These are phyloP conservation scores for Drosophila melanica DNA, from an alignment of 1,140 invertebrate species.

Conservation along the genomic window DNA sequence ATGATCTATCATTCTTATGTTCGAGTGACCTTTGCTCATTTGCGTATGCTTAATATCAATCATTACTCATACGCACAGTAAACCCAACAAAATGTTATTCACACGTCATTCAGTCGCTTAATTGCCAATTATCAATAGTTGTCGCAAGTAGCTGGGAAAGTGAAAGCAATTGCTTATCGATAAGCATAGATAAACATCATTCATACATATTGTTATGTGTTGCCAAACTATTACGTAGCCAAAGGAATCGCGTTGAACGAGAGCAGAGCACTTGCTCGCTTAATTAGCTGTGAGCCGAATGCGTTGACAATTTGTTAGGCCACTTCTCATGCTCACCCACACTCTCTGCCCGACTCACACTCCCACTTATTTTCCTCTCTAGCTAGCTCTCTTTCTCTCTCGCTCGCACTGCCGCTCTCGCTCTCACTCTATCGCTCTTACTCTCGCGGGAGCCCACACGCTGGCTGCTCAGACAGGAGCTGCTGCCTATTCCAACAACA, in stretches of 20 bases:
- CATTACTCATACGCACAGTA: constrained; percentile 59
- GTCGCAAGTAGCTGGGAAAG: constrained; percentile 30
- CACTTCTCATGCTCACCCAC: constrained; percentile 22
- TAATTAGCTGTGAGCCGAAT: constrained; percentile 26
- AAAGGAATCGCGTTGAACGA: neutral
- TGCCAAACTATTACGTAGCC: constrained; percentile 38
- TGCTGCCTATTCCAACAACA: constrained; percentile 30
- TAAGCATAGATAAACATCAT: constrained; percentile 26
- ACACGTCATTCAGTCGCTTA: constrained; percentile 40
- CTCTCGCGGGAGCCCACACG: constrained; percentile 47
- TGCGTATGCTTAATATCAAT: constrained; percentile 54
- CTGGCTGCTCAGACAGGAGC: constrained; percentile 25
- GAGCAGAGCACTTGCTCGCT: constrained; percentile 10
- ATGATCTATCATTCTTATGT: too few species aligned
- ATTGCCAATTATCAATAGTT: constrained; percentile 31
- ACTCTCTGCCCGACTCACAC: neutral
- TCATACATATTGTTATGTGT: constrained; percentile 5
- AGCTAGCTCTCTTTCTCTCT: constrained; percentile 1
- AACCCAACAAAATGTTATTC: neutral
- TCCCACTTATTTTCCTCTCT: neutral
- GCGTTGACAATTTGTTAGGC: constrained; percentile 31
- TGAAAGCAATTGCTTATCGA: constrained; percentile 44
- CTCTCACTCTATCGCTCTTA: constrained; percentile 8
- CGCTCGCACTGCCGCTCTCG: constrained; percentile 5
- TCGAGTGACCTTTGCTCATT: neutral